Percentiles rank a stretch among this genome's conserved stretches.
phyloP scores from a whole-genome alignment of 2,797 vertebrate species.

The Meriones psammophilus region DNA sequence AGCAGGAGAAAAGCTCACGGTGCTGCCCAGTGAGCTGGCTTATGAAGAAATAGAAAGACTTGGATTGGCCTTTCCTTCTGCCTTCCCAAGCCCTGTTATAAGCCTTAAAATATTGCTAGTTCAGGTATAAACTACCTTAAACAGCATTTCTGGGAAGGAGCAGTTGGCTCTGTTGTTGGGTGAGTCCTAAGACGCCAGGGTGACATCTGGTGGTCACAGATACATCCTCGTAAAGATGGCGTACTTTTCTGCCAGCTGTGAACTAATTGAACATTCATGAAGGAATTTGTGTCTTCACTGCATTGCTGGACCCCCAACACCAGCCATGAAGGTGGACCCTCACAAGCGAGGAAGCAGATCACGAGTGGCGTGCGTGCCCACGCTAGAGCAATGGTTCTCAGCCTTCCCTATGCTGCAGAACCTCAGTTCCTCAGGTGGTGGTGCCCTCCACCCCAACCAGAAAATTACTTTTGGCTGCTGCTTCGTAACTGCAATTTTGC shows the following conservation, averaged over 20 bases:
- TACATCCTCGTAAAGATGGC: background rate
- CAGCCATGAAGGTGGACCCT: background rate
- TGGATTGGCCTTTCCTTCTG: background rate
- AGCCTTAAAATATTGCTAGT: background rate
- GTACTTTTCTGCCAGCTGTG: background rate
- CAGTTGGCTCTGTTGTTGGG: background rate
- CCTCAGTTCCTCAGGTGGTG: background rate
- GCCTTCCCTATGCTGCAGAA: background rate
- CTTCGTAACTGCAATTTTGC: background rate
- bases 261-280: background rate
- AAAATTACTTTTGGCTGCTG: background rate
- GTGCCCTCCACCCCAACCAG: background rate
- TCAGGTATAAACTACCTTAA: background rate
- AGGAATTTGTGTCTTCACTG: background rate
- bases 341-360: background rate
- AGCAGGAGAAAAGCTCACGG: background rate
- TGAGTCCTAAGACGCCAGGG: background rate
- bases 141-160: background rate
- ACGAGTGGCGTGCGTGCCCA: background rate
- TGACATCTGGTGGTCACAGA: conserved; percentile 66
- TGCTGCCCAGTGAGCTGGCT: background rate
- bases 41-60: background rate
- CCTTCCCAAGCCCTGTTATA: background rate
- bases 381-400: background rate
- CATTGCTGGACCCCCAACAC: background rate